phyloP scores from a whole-genome alignment of 2,113 vertebrate genomes.

The Myotis brandtii region DNA sequence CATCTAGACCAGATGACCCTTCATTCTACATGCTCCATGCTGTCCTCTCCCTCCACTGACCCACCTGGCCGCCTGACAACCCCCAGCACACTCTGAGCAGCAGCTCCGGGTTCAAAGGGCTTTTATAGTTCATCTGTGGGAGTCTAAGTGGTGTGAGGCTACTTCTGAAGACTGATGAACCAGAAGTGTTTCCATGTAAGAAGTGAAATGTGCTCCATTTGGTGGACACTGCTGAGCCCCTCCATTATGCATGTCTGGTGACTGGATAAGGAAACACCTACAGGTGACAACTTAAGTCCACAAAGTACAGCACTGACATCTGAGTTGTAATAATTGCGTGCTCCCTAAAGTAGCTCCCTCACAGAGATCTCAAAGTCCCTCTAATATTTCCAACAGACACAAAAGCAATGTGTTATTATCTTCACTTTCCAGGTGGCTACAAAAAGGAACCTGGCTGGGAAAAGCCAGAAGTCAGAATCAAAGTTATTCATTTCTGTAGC shows the following conservation, averaged over 20 bases:
- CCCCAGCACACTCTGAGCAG: neutral
- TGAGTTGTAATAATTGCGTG: neutral
- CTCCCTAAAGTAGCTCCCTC: neutral
- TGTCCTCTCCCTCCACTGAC: neutral
- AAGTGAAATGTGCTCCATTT: neutral
- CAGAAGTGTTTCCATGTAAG: neutral
- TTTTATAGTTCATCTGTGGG: neutral
- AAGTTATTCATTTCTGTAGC: conserved; percentile 42
- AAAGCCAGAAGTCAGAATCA: conserved; percentile 59
- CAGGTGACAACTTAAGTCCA: neutral
- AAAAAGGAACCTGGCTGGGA: conserved; percentile 12
- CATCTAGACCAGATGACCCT: neutral
- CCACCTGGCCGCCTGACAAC: accelerated
- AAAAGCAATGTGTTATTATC: conserved; percentile 63
- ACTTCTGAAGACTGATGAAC: neutral
- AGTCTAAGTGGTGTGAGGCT: neutral
- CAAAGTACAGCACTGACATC: neutral
- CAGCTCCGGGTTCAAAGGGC: neutral
- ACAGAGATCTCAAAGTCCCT: conserved; percentile 27
- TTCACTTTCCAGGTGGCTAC: conserved; percentile 57
- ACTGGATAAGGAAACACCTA: neutral
- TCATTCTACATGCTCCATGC: accelerated
- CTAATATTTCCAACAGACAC: conserved; percentile 47
- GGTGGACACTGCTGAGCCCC: neutral
- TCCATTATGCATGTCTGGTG: neutral